A percentile compares a stretch with the other conserved stretches of the same genome.
Evolutionary conservation across 2,797 vertebrate species (phyloP).

Genomic region (Falco peregrinus): DNA sequence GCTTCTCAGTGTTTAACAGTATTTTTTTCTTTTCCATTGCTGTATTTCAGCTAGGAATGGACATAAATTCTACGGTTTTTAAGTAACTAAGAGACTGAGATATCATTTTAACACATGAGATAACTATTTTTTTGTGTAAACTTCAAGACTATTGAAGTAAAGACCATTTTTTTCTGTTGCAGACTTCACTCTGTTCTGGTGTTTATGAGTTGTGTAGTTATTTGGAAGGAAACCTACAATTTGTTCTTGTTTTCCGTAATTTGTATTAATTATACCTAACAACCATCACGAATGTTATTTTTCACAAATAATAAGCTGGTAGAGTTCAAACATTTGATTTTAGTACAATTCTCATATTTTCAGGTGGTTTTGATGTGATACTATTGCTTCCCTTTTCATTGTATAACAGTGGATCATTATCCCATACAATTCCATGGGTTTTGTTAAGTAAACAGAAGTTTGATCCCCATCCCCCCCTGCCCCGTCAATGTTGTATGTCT

Average conservation of each 20-base stretch:
- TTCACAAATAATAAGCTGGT: not conserved
- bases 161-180: not conserved
- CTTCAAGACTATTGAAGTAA: not conserved
- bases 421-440: not conserved
- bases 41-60: not conserved
- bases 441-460: not conserved
- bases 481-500: not conserved
- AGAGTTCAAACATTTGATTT: not conserved
- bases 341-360: not conserved
- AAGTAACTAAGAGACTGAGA: not conserved
- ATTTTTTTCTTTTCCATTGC: accelerated
- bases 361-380: not conserved
- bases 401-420: not conserved
- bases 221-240: not conserved
- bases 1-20: not conserved
- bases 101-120: not conserved
- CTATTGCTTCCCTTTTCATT: not conserved
- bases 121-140: not conserved
- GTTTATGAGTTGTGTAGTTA: not conserved
- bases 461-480: not conserved
- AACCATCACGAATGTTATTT: not conserved
- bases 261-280: not conserved
- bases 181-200: not conserved
- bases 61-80: not conserved
- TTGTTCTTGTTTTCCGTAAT: not conserved